These are phyloP conservation scores for Calyptomena viridis DNA, from an alignment of 2,113 vertebrate species.

Conservation along the genomic window DNA sequence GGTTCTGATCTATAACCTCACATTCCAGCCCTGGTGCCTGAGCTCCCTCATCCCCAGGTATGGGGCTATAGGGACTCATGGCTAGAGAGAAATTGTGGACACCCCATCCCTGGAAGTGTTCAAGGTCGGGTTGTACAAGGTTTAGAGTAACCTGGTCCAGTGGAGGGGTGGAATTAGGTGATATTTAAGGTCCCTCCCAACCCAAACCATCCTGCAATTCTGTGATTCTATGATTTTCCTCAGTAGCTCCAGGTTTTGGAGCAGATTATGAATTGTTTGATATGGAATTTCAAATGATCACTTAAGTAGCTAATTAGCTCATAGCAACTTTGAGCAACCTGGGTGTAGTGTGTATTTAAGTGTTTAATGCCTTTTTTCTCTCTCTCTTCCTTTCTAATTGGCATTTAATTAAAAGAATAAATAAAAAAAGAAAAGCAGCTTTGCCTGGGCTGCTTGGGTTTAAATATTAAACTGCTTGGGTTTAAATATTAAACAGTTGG, in stretches of 20 bases:
- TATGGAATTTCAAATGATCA: conserved; percentile 50
- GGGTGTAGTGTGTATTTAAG: conserved; percentile 59
- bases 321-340: conserved; percentile 31
- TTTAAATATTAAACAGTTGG: conserved; percentile 33
- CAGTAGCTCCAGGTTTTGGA: background rate
- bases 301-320: conserved; percentile 61
- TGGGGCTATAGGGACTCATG: background rate
- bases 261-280: conserved; percentile 43
- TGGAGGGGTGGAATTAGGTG: background rate
- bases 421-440: conserved; percentile 61
- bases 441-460: conserved; percentile 37
- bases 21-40: background rate
- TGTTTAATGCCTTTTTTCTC: conserved; percentile 33
- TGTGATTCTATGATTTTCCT: background rate
- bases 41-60: background rate
- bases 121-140: background rate
- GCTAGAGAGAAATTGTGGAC: background rate
- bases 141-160: background rate
- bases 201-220: background rate
- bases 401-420: conserved; percentile 71
- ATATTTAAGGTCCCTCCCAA: background rate
- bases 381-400: conserved; percentile 61
- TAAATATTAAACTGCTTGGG: conserved; percentile 24
- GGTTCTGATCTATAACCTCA: background rate
- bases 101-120: background rate